Evolutionary conservation across 2,888 invertebrate species (phyloP), one percentile per base, ranked within the genome.

Genomic region (Agriopis marginaria): DNA sequence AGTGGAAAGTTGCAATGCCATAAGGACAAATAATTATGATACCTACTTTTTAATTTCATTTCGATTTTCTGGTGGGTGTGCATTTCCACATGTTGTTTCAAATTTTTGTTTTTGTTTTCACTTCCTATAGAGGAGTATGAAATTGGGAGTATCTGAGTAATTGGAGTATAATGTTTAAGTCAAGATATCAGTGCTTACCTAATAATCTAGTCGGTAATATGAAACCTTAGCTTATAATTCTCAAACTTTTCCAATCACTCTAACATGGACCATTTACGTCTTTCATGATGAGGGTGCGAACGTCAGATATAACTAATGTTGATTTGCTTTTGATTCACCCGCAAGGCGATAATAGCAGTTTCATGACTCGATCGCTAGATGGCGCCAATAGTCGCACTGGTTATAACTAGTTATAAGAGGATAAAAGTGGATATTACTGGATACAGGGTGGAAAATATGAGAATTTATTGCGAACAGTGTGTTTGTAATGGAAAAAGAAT

Each of bases 251-350:
- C 86, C 87, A 86, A 90, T 90, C 86, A 89, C 85, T 89, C 85
- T 82, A 82, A 77, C 79, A 82, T 86, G 88, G 88, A 87, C 88
- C 86, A 84, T 86, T 87, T 82, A 83, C 67, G 63, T 77, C 71
- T 63, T 81, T 79, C 82, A 86, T 91, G 91, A 91, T 90, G 91
- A 91, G 92, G 90, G 91, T 89, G 86, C 80, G 83, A 85, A 85
- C 79, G 86, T 84, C 88, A 86, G 87, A 90, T 89, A 89, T 91
- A 92, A 90, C 88, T 87, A 85, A 92, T 90, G 92, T 87, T 92
- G 92, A 94, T 93, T 92, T 89, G 85, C 80, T 89, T 93, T 93
- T 92, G 92, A 93, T 93, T 90, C 85, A 86, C 88, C 87, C 88
- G 79, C 86, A 80, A 82, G 74, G 81, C 86, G 88, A 91, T 92